Conservation (phyloP, 2,113 vertebrate genomes). For the Spea bombifrons region DNA sequence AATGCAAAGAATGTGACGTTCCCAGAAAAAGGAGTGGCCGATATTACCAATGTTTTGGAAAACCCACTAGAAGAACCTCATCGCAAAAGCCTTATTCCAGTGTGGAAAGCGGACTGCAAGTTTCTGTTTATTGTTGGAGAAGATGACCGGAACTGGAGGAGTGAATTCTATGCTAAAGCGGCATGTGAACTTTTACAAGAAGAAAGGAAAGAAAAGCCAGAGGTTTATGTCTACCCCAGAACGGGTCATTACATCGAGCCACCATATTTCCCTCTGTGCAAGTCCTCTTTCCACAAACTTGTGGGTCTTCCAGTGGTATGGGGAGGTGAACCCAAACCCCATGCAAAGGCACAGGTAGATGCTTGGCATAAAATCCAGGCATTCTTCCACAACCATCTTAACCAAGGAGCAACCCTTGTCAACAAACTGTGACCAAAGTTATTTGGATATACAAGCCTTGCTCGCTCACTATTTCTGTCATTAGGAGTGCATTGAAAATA, state of each 20-base stretch:
- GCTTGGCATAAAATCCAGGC: conserved; percentile 66
- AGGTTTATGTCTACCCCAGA: conserved; percentile 74
- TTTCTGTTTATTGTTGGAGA: conserved; percentile 80
- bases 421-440: conserved; percentile 53
- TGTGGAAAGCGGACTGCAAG: conserved; percentile 74
- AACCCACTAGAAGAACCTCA: conserved; percentile 62
- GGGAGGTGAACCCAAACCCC: conserved; percentile 57
- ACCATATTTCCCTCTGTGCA: conserved; percentile 69
- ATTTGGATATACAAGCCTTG: too few relatives aligned
- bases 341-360: conserved; percentile 57
- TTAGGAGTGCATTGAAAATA: too few relatives aligned
- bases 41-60: conserved; percentile 62
- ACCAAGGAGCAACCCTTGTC: background rate
- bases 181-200: conserved; percentile 67
- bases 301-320: conserved; percentile 26
- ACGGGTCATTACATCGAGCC: conserved; percentile 86
- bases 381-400: conserved; percentile 73
- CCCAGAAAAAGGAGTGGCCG: conserved; percentile 60
- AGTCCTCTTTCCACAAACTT: conserved; percentile 44
- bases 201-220: conserved; percentile 70
- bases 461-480: too few relatives aligned
- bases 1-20: conserved; percentile 43
- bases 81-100: conserved; percentile 70
- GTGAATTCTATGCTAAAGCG: conserved; percentile 66
- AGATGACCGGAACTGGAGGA: conserved; percentile 88